Evolutionary conservation across 2,888 invertebrate species (phyloP).

Genomic region (Smittia aterrima): DNA sequence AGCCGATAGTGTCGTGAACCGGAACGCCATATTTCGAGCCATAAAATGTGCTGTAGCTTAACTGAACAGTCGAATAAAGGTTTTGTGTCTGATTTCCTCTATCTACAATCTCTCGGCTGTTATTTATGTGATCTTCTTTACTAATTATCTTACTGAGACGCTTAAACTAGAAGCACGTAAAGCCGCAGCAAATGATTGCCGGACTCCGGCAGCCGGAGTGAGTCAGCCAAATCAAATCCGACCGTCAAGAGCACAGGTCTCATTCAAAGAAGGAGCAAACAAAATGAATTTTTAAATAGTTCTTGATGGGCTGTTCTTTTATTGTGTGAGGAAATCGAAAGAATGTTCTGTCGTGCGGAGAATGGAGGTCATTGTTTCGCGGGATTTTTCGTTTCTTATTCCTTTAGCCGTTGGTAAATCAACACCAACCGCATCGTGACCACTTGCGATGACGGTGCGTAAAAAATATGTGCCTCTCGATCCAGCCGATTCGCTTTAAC

Average conservation of each 20-base stretch:
- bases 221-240: too few species aligned
- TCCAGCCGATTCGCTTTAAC: background rate
- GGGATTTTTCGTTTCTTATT: background rate
- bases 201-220: too few species aligned
- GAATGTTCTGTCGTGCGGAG: background rate
- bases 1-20: too few species aligned
- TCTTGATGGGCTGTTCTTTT: background rate
- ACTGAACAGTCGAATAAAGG: too few species aligned
- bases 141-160: too few species aligned
- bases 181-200: too few species aligned
- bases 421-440: slow-evolving; percentile 1
- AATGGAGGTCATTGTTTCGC: slow-evolving; percentile 24
- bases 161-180: too few species aligned
- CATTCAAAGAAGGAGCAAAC: background rate
- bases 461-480: background rate
- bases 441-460: slow-evolving; percentile 13
- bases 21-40: too few species aligned
- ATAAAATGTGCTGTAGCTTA: too few species aligned
- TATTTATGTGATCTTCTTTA: too few species aligned
- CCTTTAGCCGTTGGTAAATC: background rate
- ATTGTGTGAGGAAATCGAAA: background rate
- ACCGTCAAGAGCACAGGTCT: background rate
- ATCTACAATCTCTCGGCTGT: too few species aligned
- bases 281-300: slow-evolving; percentile 13
- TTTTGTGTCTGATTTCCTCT: too few species aligned